These are phyloP conservation scores for Rhinolophus ferrumequinum DNA, from an alignment of 2,113 vertebrate species.

Conservation along the genomic window DNA sequence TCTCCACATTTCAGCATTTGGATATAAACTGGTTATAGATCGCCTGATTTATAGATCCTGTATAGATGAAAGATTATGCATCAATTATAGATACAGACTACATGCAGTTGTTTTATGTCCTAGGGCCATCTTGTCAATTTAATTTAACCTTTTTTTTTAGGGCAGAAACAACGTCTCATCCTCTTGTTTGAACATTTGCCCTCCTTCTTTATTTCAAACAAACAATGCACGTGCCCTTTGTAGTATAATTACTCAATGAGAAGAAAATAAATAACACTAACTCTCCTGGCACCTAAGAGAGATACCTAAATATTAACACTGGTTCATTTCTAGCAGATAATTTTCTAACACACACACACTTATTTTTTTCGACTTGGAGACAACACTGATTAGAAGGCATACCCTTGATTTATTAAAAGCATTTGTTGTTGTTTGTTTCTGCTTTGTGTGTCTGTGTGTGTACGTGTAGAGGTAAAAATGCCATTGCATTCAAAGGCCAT, in stretches of 20 bases:
- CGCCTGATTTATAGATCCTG: neutral
- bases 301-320: neutral
- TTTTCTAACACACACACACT: neutral
- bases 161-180: neutral
- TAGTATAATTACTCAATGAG: neutral
- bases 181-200: neutral
- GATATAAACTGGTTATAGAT: neutral
- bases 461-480: neutral
- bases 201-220: neutral
- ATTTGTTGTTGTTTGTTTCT: neutral
- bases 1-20: neutral
- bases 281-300: neutral
- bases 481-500: neutral
- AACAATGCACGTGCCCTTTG: neutral
- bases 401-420: neutral
- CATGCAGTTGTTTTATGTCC: neutral
- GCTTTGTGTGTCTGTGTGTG: neutral
- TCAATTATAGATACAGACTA: neutral
- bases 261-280: neutral
- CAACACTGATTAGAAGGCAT: neutral
- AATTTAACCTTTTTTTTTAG: neutral
- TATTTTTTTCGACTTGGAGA: neutral
- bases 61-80: neutral
- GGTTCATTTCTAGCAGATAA: neutral
- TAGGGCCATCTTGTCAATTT: neutral